These are phyloP conservation scores for Xanthorhoe designata DNA, from an alignment of 2,888 invertebrate species.

Conservation along the genomic window DNA sequence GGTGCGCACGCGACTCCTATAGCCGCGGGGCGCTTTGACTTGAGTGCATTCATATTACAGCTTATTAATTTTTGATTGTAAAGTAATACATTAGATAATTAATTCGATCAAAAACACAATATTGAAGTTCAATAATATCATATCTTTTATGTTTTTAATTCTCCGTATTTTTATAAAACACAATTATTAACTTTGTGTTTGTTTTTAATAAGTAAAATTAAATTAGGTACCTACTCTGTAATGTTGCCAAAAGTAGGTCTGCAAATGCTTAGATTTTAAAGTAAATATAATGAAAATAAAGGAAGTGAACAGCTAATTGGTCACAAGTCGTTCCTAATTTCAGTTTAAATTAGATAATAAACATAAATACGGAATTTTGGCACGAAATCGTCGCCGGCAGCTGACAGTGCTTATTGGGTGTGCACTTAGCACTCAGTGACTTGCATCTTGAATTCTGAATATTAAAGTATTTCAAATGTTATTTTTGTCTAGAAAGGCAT, in stretches of 20 bases:
- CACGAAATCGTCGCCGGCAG: constrained; percentile 8
- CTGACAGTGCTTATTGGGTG: not conserved
- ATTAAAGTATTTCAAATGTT: not conserved
- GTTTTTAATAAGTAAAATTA: no score
- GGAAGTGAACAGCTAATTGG: not conserved
- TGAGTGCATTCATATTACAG: constrained; percentile 11
- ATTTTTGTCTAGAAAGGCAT: no score
- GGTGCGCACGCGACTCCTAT: constrained; percentile 46
- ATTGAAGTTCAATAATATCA: not conserved
- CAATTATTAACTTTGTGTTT: not conserved
- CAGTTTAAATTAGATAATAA: not conserved
- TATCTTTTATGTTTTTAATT: not conserved
- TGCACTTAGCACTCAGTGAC: not conserved
- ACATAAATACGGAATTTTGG: constrained; percentile 14
- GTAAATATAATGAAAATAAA: not conserved
- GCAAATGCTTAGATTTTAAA: no score
- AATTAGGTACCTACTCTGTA: no score
- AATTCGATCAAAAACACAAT: not conserved
- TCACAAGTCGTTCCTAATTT: not conserved
- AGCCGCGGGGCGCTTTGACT: constrained; percentile 21
- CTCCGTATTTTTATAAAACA: not conserved
- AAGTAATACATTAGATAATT: not conserved
- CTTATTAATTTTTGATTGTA: not conserved
- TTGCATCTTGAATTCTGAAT: not conserved
- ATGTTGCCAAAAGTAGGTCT: no score